Base-by-base conservation (phyloP, 2,113 vertebrate genomes). In the Tonatia bakeri region DNA sequence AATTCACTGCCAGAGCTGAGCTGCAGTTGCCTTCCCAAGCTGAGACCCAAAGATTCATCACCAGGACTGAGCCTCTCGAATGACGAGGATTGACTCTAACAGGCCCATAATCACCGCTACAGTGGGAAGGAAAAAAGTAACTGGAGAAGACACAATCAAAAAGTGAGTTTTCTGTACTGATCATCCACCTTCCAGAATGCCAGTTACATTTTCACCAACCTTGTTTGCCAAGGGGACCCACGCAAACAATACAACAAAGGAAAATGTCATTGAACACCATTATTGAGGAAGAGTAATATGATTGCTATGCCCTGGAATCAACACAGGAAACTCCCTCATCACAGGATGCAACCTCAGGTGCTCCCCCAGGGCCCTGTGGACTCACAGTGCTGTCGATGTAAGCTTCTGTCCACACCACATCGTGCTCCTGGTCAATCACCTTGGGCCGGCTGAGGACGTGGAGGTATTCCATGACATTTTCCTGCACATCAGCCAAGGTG, bases 401-500 rank as follows among this genome's bases (percentile, higher is more conserved):
- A 0, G 99, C 99, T 97, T 99, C 99, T 0, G 99, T 99, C 99
- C 99, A 99, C 45, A 99, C 99, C 0, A 99, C 99, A 10, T 99
- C 99, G 0, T 99, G 99, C 83, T 99, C 99, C 96, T 99, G 99
- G 98, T 99, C 99, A 33, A 99, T 99, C 72, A 99, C 99, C 97
- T 99, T 99, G 28, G 99, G 99, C 16, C 99, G 98, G 98, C 99
- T 99, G 81, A 99, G 99, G 40, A 99, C 99, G 0, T 99, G 99
- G 22, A 99, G 99, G 95, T 99, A 99, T 96, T 99, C 99, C 99
- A 99, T 99, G 95, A 99, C 99, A 1, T 99, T 99, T 98, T 99
- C 99, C 87, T 99, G 99, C 82, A 99, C 99, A 5, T 99, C 99
- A 50, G 99, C 99, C 98, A 99, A 92, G 1, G 99, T 99, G 73